Conservation (phyloP, 2,888 invertebrate species). For the Polia nebulosa region DNA sequence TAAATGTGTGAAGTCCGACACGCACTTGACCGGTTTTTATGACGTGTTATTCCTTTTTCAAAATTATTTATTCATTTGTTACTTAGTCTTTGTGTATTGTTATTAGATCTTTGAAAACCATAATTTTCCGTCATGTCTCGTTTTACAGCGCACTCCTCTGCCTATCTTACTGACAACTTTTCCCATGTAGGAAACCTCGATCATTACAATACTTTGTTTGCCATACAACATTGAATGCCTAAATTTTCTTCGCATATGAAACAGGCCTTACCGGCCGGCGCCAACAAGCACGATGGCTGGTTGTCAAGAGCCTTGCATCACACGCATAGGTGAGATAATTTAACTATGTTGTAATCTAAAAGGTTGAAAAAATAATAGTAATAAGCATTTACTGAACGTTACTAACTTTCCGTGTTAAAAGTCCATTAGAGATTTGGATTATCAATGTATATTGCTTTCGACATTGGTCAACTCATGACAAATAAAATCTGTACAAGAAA, state of each 20-base stretch:
- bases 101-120: neutral
- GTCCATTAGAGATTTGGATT: slow-evolving; percentile 12
- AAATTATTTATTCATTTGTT: too few relatives aligned
- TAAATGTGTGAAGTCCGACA: too few relatives aligned
- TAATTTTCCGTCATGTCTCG: neutral
- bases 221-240: neutral
- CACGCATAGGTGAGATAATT: slow-evolving; percentile 53
- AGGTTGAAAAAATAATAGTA: slow-evolving; percentile 33
- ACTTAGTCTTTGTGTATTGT: too few relatives aligned
- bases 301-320: slow-evolving; percentile 54
- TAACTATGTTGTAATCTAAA: slow-evolving; percentile 55
- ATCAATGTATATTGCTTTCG: slow-evolving; percentile 4
- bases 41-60: too few relatives aligned
- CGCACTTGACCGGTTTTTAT: too few relatives aligned
- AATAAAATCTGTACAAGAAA: neutral
- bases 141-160: neutral
- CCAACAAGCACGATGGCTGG: slow-evolving; percentile 50
- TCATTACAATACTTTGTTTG: neutral
- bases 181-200: neutral
- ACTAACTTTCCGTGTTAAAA: slow-evolving; percentile 5
- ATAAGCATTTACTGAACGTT: slow-evolving; percentile 16
- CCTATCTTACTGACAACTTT: too few relatives aligned
- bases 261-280: slow-evolving; percentile 49
- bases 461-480: neutral
- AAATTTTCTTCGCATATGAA: slow-evolving; percentile 5